These are phyloP conservation scores for Hypothenemus hampei DNA, from an alignment of 1,140 invertebrate species.

Conservation along the genomic window DNA sequence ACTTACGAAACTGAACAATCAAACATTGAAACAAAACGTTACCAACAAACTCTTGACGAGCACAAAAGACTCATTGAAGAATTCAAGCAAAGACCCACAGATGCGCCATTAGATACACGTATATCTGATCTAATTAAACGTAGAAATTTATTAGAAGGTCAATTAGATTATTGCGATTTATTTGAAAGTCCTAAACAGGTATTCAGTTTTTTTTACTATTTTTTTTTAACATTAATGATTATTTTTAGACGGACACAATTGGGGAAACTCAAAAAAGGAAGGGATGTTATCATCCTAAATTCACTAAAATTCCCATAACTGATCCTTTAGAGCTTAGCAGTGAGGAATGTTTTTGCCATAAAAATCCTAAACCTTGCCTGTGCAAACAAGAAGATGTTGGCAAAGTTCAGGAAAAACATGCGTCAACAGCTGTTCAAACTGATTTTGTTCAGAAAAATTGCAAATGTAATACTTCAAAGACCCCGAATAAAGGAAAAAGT, in stretches of 20 bases:
- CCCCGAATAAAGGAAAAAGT: background rate
- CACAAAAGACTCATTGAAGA: slow-evolving; percentile 10
- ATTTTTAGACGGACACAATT: too few species aligned
- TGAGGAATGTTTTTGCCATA: slow-evolving; percentile 22
- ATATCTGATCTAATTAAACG: slow-evolving; percentile 37
- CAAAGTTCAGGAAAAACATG: too few species aligned
- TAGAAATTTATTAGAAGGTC: slow-evolving; percentile 21
- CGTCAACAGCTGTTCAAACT: slow-evolving; percentile 14
- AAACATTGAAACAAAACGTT: background rate
- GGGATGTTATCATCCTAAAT: background rate
- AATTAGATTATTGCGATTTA: slow-evolving; percentile 28
- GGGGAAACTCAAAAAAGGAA: too few species aligned
- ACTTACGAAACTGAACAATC: too few species aligned
- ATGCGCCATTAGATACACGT: slow-evolving; percentile 25
- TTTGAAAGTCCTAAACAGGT: background rate
- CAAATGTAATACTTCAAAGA: slow-evolving; percentile 3
- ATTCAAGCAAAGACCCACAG: slow-evolving; percentile 5
- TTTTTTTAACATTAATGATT: background rate
- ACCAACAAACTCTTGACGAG: background rate
- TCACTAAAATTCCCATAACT: background rate
- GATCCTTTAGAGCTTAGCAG: slow-evolving; percentile 24
- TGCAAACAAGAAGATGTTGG: slow-evolving; percentile 2
- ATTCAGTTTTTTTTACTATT: background rate
- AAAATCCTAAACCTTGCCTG: background rate
- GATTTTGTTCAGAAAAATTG: background rate